phyloP scores from a whole-genome alignment of 2,888 invertebrate species.

The Athalia cordata region DNA sequence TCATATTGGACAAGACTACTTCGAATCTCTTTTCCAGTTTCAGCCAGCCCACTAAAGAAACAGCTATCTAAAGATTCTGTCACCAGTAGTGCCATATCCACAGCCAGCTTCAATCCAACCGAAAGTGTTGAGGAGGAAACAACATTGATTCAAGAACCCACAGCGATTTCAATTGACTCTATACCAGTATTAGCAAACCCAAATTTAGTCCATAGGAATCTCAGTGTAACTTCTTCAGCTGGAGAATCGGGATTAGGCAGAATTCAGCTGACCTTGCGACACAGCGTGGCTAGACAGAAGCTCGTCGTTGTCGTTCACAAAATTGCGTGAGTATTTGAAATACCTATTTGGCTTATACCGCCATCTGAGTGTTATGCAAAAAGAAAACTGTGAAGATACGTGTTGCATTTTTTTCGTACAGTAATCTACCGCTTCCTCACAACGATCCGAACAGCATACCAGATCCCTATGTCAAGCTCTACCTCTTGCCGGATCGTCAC shows the following conservation, averaged over 20 bases:
- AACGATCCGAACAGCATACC: slow-evolving; percentile 90
- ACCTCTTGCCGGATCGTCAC: slow-evolving; percentile 88
- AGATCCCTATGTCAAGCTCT: slow-evolving; percentile 92
- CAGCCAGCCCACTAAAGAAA: slow-evolving; percentile 66
- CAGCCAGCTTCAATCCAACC: slow-evolving; percentile 48
- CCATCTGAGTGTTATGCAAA: slow-evolving; percentile 1
- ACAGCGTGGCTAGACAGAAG: slow-evolving; percentile 88
- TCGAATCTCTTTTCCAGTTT: slow-evolving; percentile 53
- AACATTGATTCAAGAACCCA: slow-evolving; percentile 64
- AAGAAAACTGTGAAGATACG: slow-evolving; percentile 27
- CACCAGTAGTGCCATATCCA: slow-evolving; percentile 60
- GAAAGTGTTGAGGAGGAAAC: slow-evolving; percentile 60
- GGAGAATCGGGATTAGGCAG: slow-evolving; percentile 86
- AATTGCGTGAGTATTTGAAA: slow-evolving; percentile 82
- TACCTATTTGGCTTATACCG: neutral
- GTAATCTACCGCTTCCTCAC: slow-evolving; percentile 82
- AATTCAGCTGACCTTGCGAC: slow-evolving; percentile 89
- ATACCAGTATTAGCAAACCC: slow-evolving; percentile 51
- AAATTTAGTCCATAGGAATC: slow-evolving; percentile 78
- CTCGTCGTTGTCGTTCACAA: slow-evolving; percentile 91
- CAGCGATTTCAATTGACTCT: slow-evolving; percentile 51
- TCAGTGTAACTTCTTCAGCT: slow-evolving; percentile 79
- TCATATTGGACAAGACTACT: neutral
- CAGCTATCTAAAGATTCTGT: slow-evolving; percentile 68
- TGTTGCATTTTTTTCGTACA: slow-evolving; percentile 64